Evolutionary conservation across 2,888 invertebrate genomes (phyloP).

Genomic region (Caenorhabditis afra): DNA sequence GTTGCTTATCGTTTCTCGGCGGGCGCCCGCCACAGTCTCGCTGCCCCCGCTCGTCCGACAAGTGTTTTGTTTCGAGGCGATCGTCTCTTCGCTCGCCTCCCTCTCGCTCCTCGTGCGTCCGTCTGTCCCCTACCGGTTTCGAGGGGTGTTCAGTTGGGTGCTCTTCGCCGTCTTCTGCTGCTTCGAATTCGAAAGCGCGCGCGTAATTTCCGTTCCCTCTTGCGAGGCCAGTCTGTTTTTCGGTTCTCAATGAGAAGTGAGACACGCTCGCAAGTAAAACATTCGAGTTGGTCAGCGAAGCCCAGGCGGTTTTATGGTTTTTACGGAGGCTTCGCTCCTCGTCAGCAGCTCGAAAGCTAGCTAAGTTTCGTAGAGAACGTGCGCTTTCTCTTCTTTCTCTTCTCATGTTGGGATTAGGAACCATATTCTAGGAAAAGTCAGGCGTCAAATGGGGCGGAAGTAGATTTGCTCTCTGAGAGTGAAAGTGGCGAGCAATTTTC

Average conservation of each 20-base stretch:
- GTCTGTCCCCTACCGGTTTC: constrained; percentile 41
- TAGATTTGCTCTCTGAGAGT: neutral
- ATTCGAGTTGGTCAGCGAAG: constrained; percentile 33
- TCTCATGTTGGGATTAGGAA: constrained; percentile 25
- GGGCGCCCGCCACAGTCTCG: neutral
- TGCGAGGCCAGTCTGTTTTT: constrained; percentile 20
- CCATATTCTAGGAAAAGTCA: constrained; percentile 13
- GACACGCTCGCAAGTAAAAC: constrained; percentile 27
- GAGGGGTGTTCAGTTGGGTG: constrained; percentile 17
- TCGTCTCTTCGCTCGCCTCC: constrained; percentile 4
- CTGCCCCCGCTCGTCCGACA: constrained; percentile 35
- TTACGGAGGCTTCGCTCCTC: constrained; percentile 30
- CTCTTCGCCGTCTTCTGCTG: neutral
- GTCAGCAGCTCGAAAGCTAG: constrained; percentile 42
- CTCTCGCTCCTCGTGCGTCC: neutral
- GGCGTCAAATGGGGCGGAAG: constrained; percentile 44
- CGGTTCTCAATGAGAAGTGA: constrained; percentile 26
- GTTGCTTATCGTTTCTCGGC: constrained; percentile 49
- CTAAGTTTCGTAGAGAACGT: constrained; percentile 9
- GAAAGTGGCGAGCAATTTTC: constrained; percentile 35
- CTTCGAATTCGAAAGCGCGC: constrained; percentile 3
- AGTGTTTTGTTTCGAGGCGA: constrained; percentile 44
- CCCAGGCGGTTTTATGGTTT: constrained; percentile 42
- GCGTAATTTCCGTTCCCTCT: constrained; percentile 17
- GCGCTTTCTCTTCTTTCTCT: neutral